Base-by-base conservation (phyloP, 2,797 vertebrate genomes). In the Oreonectes daqikongensis region DNA sequence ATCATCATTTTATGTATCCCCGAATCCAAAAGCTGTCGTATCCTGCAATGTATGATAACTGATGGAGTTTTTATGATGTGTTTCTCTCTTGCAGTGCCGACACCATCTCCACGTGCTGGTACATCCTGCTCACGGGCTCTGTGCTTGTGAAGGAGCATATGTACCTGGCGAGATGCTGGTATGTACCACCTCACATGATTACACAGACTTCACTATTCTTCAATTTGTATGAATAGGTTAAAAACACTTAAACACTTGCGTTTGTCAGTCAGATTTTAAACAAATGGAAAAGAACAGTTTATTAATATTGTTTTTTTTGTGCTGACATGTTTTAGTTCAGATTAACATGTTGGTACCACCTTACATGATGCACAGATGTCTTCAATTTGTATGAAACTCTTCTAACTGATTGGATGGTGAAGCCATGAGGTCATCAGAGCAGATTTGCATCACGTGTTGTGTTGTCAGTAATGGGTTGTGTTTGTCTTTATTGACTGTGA, bases 71-170 rank as follows among this genome's bases (percentile, higher is more conserved):
- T 20, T 50, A 50, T 20, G 22, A 22, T n/a, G 20, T 75, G 26
- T 55, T 18, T 69, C 28, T 78, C 65, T 78, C 8, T 59, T 73
- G 1, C 90, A 98, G 97, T 86, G 94, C 95, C 26, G 95, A 98
- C 90, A 96, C 91, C 70, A 89, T 96, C 79, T 95, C 96, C 80
- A 94, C 93, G 88, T 97, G 96, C 85, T 98, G 96, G 97, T 98
- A 95, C 85, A 96, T 98, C 82, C 92, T 98, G 67, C 95, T 98
- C 55, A 96, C 96, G 12, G 97, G 97, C 28, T 98, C 95, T 0
- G 96, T 98, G 75, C 95, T 98, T 63, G 92, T 97, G 90, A 97
- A 98, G 90, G 96, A 97, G 87, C 95, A 96, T 87, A 97, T 98
- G 96, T 96, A 95, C 90, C 90, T 98, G 84, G 95, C 97, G 61